Evolutionary conservation across 2,113 vertebrate genomes (phyloP), one percentile per base, ranked within the genome.

Genomic region (Verasper variegatus): DNA sequence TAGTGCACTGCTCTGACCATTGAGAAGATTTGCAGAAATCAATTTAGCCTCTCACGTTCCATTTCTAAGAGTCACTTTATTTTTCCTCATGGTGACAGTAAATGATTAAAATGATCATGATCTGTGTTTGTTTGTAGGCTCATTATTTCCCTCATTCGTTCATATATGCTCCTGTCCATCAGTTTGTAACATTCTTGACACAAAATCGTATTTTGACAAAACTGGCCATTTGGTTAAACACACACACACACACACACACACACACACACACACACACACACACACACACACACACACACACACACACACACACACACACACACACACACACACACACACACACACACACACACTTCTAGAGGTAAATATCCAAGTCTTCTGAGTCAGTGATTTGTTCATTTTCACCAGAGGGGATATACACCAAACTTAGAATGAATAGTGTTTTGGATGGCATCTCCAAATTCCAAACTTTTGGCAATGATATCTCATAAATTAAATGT

Each of bases 401-500:
- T 35, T 35, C 35, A 35, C 35, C n/a, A n/a, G n/a, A n/a, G n/a
- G n/a, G n/a, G n/a, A n/a, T n/a, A n/a, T n/a, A n/a, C n/a, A n/a
- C n/a, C 35, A 31, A 31, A 31, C 27, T 31, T 31, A 5, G 27
- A 5, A 5, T 31, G 27, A 31, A 31, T 31, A 35, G 35, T 35
- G 1, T 35, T 35, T 35, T 9, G 6, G 8, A 35, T 35, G 35
- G 35, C 35, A 9, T 35, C 35, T 10, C 35, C 35, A 37, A 37
- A 37, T 37, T 37, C 8, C 35, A 37, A 37, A 37, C 9, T 37
- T 5, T 37, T 37, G 35, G 62, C 55, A 77, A 66, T 74, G 10
- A 40, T 51, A 80, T 74, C 40, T 71, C 20, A 54, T 72, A 24
- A 62, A 76, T 63, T 17, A 74, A 87, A 80, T 66, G 62, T 74